Evolutionary conservation across 2,113 vertebrate genomes (phyloP), one percentile per base, ranked within the genome.

Genomic region (Myotis davidii): DNA sequence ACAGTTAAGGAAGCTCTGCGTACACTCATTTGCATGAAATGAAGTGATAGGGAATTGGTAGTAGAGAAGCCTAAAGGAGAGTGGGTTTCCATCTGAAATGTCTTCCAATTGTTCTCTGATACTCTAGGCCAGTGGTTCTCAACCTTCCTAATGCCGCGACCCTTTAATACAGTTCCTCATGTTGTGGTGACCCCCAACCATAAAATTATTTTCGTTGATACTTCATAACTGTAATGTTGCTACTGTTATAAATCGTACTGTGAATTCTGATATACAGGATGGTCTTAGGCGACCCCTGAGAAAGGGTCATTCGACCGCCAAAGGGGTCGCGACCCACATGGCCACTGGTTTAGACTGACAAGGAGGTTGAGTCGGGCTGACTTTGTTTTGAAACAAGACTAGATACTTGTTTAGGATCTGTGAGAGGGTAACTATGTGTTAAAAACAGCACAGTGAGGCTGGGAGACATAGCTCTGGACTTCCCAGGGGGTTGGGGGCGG

Each of bases 351-450:
- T 39, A 50, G 69, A 72, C n/a, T 13, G 96, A 97, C 92, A 97
- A 98, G 96, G 96, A 94, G 94, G 94, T 94, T 34, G 37, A 7
- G 34, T 1, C 6, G 3, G 9, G 85, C 61, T 81, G 94, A 85
- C 96, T 97, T 96, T 45, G 86, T 96, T 98, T 98, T 95, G 96
- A 95, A 97, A 98, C 50, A 94, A 98, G 96, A 94, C 95, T 84
- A 98, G 74, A 95, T 96, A 94, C 54, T 83, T 65, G 61, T 96
- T 4, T 50, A 56, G 6, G 91, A 97, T 90, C 94, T 48, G 61
- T 34, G 90, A 94, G 97, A 72, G 96, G 97, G 97, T 87, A 96
- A 98, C 97, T 98, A 97, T 82, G 96, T 97, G 97, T 97, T 96
- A 67, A 97, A 96, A 2, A 87, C 85, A 88, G 93, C 95, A 69